These are phyloP conservation scores for Ceyx melanurus DNA, from an alignment of 2,113 vertebrate species.

Conservation along the genomic window DNA sequence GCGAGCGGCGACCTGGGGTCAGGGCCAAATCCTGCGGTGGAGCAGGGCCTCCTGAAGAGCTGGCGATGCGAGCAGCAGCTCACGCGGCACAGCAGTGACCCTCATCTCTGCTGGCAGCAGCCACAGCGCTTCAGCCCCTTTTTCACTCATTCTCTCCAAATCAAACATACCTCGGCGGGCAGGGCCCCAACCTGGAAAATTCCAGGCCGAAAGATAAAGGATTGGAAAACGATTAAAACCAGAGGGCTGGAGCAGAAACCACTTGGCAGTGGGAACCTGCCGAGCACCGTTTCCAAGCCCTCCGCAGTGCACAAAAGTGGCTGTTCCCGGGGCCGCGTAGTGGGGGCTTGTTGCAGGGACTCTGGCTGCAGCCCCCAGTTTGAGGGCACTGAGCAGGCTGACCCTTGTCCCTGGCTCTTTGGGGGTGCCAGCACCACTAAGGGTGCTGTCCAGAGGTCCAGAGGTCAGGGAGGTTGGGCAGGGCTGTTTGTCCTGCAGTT, in stretches of 20 bases:
- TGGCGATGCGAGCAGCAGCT: neutral
- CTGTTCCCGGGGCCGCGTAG: neutral
- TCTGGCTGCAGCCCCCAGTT: neutral
- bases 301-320: neutral
- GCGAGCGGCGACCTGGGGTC: too few species aligned
- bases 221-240: slow-evolving; percentile 70
- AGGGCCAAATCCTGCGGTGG: neutral
- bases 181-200: slow-evolving; percentile 70
- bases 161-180: slow-evolving; percentile 59
- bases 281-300: slow-evolving; percentile 9
- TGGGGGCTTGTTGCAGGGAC: neutral
- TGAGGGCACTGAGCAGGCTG: neutral
- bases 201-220: slow-evolving; percentile 65
- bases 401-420: neutral
- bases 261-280: slow-evolving; percentile 48
- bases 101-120: neutral
- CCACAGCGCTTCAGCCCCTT: neutral
- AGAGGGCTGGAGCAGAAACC: slow-evolving; percentile 57
- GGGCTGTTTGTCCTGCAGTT: slow-evolving; percentile 7
- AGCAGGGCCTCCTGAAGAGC: neutral
- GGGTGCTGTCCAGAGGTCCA: neutral
- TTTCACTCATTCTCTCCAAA: slow-evolving; percentile 22
- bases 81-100: neutral
- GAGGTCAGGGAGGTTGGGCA: neutral
- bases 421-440: neutral